A percentile compares a stretch with the other conserved stretches of the same genome.
Conservation (phyloP, 2,797 vertebrate genomes). For the Sebastes jordani region DNA sequence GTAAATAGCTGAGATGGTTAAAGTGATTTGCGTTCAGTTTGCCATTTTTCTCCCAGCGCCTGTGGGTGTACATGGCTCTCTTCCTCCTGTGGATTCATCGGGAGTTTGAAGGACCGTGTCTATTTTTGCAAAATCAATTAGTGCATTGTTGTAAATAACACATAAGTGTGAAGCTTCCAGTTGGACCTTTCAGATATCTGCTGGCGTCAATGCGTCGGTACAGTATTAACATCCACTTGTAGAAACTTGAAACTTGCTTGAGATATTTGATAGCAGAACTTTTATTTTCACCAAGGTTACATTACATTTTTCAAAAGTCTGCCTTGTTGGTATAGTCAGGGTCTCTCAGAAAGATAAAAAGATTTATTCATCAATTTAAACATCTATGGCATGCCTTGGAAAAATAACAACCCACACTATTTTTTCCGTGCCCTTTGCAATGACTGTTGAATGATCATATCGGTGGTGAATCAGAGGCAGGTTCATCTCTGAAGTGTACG, state of each 20-base stretch:
- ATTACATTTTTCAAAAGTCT: conserved; percentile 4
- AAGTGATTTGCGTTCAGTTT: conserved; percentile 51
- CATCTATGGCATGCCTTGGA: not conserved
- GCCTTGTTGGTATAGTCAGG: not conserved
- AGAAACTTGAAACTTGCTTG: not conserved
- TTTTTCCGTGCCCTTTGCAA: not conserved
- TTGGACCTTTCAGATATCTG: not conserved
- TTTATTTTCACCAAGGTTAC: conserved; percentile 37
- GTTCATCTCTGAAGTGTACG: not conserved
- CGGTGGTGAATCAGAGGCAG: not conserved
- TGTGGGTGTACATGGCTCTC: not conserved
- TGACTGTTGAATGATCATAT: not conserved
- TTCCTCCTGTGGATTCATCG: not conserved
- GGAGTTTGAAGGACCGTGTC: not conserved
- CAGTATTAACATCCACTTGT: not conserved
- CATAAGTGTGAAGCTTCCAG: not conserved
- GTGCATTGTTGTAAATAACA: not conserved
- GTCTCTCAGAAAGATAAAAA: not conserved
- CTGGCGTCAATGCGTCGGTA: not conserved
- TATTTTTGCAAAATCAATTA: not conserved
- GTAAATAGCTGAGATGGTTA: conserved; percentile 53
- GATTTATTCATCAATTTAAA: not conserved
- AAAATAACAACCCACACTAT: not conserved
- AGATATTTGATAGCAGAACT: not conserved
- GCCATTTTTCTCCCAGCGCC: conserved; percentile 29